Percentiles rank a stretch among this genome's conserved stretches.
Evolutionary conservation across 1,140 invertebrate species (phyloP).

Genomic region (Procambarus clarkii): DNA sequence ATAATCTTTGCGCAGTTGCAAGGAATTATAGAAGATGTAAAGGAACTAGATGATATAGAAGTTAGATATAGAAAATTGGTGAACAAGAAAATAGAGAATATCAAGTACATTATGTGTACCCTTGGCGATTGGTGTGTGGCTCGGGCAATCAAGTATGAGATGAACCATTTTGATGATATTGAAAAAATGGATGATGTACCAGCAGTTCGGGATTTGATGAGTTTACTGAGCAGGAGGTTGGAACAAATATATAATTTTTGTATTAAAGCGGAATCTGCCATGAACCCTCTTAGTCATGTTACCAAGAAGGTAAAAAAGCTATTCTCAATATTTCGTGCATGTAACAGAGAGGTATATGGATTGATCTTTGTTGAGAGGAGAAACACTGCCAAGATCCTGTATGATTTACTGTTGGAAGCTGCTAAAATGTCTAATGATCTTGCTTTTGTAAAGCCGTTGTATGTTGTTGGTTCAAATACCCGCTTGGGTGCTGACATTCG

Average conservation of each 20-base stretch:
- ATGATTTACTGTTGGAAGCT: constrained; percentile 78
- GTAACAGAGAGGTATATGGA: constrained; percentile 79
- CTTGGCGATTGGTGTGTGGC: constrained; percentile 80
- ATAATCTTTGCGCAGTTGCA: constrained; percentile 11
- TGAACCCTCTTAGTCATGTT: constrained; percentile 56
- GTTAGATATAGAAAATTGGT: constrained; percentile 34
- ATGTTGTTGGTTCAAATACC: constrained; percentile 82
- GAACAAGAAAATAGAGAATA: constrained; percentile 79
- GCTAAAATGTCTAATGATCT: constrained; percentile 75
- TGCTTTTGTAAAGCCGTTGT: constrained; percentile 82
- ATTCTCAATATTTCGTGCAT: constrained; percentile 58
- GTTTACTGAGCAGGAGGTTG: constrained; percentile 57
- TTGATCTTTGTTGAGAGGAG: constrained; percentile 89
- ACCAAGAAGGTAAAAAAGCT: constrained; percentile 54
- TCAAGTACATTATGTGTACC: constrained; percentile 78
- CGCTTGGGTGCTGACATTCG: constrained; percentile 45
- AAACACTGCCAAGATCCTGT: constrained; percentile 86
- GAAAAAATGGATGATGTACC: constrained; percentile 52
- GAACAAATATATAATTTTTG: constrained; percentile 45
- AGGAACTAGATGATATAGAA: constrained; percentile 22
- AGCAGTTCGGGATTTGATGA: constrained; percentile 43
- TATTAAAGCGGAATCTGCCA: not conserved
- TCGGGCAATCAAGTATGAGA: constrained; percentile 68
- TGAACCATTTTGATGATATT: constrained; percentile 65
- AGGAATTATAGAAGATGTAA: constrained; percentile 19